Evolutionary conservation across 2,113 vertebrate species (phyloP).

Genomic region (Ceyx cyanopectus): DNA sequence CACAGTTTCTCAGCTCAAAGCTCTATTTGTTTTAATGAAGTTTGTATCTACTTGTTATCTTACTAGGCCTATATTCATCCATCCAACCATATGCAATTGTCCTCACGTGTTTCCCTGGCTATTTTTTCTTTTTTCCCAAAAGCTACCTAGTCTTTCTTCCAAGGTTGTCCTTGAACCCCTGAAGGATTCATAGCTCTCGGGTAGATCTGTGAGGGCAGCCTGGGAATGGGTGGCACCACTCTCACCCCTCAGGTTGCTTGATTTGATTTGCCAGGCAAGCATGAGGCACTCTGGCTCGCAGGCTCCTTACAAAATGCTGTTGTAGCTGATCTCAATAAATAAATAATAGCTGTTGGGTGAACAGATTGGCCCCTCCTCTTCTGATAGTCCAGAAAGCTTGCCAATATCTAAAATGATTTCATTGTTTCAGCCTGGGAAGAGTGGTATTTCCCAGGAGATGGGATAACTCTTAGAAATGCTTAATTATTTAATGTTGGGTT

Average conservation of each 20-base stretch:
- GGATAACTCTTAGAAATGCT: not conserved
- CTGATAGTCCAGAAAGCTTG: not conserved
- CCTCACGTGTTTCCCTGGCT: not conserved
- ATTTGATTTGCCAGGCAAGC: not conserved
- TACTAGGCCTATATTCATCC: not conserved
- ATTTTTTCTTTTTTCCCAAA: not conserved
- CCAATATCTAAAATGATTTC: not conserved
- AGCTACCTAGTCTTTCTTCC: not conserved
- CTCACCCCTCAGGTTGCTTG: not conserved
- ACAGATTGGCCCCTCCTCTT: not conserved
- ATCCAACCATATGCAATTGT: not conserved
- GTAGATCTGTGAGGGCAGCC: not conserved
- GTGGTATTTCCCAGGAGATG: not conserved
- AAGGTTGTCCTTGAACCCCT: not conserved
- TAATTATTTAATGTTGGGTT: not conserved
- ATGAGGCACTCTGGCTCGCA: accelerated
- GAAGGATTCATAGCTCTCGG: not conserved
- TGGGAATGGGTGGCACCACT: not conserved
- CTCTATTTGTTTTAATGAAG: not conserved
- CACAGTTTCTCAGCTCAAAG: not conserved
- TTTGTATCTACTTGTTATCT: not conserved
- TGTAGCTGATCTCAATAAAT: not conserved
- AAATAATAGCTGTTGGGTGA: not conserved
- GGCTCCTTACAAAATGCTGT: not conserved
- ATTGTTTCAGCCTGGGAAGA: not conserved